These are phyloP conservation scores for Neodiprion lecontei DNA, from an alignment of 1,140 invertebrate genomes.

Conservation along the genomic window DNA sequence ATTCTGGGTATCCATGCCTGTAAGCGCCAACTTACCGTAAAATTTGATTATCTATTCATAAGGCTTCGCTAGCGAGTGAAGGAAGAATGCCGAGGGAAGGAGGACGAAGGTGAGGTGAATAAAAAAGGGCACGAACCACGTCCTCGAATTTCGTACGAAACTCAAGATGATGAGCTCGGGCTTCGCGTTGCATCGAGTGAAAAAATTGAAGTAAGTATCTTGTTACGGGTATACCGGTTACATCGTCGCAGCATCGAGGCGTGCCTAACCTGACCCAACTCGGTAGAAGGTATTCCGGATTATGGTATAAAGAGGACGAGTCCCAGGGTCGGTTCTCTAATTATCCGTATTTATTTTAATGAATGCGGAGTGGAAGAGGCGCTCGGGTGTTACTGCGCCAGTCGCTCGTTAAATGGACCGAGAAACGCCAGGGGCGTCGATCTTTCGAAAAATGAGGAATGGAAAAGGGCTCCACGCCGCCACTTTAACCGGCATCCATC, in stretches of 20 bases:
- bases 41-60: too few relatives aligned
- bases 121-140: neutral
- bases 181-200: neutral
- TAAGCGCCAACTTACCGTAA: too few relatives aligned
- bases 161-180: neutral
- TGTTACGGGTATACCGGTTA: neutral
- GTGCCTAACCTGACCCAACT: neutral
- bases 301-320: neutral
- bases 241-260: neutral
- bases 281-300: neutral
- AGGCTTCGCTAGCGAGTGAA: too few relatives aligned
- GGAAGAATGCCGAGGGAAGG: too few relatives aligned
- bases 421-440: neutral
- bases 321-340: neutral
- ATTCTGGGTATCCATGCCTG: too few relatives aligned
- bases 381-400: too few relatives aligned
- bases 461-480: neutral
- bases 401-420: neutral
- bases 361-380: neutral
- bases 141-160: neutral
- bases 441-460: neutral
- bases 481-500: neutral
- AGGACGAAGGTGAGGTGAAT: too few relatives aligned
- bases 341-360: slow-evolving; percentile 4
- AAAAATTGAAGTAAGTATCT: neutral